Percentiles rank a stretch among this genome's conserved stretches.
Conservation (phyloP, 2,888 invertebrate genomes). For the Sinhomidia bicolor region DNA sequence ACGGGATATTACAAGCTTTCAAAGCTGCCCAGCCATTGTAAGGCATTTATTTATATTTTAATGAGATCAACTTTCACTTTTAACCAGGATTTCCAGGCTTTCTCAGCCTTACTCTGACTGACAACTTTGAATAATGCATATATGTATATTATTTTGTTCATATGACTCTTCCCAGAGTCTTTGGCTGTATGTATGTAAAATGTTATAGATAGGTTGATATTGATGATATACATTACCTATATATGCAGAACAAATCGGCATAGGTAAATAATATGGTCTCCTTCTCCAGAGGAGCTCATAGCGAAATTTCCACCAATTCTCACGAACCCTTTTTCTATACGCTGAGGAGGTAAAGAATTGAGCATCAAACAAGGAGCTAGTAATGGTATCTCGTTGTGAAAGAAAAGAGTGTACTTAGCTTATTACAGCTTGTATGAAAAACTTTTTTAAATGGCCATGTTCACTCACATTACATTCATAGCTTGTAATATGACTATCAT, state of each 20-base stretch:
- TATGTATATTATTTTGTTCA: neutral
- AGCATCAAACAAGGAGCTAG: neutral
- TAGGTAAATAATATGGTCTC: neutral
- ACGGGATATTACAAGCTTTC: neutral
- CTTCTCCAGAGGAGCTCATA: constrained; percentile 25
- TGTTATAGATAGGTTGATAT: neutral
- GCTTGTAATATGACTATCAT: too few relatives aligned
- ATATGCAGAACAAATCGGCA: neutral
- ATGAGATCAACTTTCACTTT: constrained; percentile 2
- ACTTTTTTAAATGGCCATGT: too few relatives aligned
- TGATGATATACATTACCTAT: neutral
- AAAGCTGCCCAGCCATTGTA: neutral
- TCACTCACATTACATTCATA: too few relatives aligned
- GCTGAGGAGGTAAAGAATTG: neutral
- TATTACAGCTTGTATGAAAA: too few relatives aligned
- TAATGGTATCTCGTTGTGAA: neutral
- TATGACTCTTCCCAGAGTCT: neutral
- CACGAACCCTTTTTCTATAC: neutral
- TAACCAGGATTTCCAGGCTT: neutral
- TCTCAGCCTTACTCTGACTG: neutral
- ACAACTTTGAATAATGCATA: neutral
- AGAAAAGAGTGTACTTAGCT: too few relatives aligned
- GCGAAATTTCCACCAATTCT: constrained; percentile 18
- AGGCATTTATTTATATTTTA: neutral
- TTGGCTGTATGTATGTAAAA: neutral